Evolutionary conservation across 2,113 vertebrate species (phyloP), one percentile per base, ranked within the genome.

Genomic region (Callospermophilus lateralis): DNA sequence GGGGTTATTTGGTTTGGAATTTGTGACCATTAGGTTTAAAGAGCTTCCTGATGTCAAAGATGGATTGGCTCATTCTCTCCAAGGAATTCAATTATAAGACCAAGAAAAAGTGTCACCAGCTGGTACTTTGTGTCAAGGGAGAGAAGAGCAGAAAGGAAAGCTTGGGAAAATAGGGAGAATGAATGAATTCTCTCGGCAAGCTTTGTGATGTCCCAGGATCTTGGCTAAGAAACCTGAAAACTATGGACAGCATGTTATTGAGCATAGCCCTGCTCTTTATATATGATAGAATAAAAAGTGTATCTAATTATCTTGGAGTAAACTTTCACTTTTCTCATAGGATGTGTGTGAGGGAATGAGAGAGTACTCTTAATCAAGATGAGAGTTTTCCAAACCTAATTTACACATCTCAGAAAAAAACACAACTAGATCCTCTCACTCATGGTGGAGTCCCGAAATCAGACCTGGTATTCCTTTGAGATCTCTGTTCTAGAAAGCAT

Each of bases 1-100:
- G 79, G 67, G 65, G 48, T 96, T 77, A 78, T 79, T 90, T 67
- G 39, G 8, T 96, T 91, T 95, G 79, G 63, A 87, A 55, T 67
- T 61, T 93, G 61, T 9, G 48, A 16, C 61, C 55, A 55, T 11
- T 48, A 63, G 83, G 65, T 81, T 86, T 74, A 37, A 93, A 89
- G 67, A 85, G 6, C 48, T 86, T 20, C 37, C 63, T 80, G 70
- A 13, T 76, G 48, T 65, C 79, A 79, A 51, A 84, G 68, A 92
- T 19, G 42, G 24, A 76, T 24, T n/a, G 12, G 11, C 84, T 92
- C 80, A 79, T 94, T 87, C 67, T 51, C 34, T 93, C 45, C 34
- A 83, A 55, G 45, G 81, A 94, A 93, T 95, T 95, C 37, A 70
- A 10, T 86, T 83, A 8, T 24, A 19, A 74, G 4, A 19, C 55